Conservation (phyloP, 2,888 invertebrate species). For the Tetragonisca angustula region DNA sequence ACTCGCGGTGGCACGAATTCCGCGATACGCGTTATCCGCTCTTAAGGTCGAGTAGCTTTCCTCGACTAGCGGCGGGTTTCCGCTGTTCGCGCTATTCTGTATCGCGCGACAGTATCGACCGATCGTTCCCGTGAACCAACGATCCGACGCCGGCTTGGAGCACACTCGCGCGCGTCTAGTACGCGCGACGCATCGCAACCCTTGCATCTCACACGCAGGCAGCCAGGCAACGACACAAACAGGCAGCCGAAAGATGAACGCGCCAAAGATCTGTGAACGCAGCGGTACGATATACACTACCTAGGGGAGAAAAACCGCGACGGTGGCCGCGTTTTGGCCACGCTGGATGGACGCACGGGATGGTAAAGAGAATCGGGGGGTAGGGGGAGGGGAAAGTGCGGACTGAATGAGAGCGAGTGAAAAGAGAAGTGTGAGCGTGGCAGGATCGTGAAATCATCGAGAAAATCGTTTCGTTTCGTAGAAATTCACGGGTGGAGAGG, state of each 20-base stretch:
- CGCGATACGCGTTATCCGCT: neutral
- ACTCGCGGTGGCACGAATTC: neutral
- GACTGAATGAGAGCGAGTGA: neutral
- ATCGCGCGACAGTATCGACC: neutral
- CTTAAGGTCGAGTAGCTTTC: neutral
- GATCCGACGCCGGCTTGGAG: neutral
- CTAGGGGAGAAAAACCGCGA: neutral
- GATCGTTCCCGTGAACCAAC: conserved; percentile 8
- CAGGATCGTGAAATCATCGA: conserved; percentile 36
- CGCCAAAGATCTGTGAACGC: conserved; percentile 4
- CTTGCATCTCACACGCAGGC: neutral
- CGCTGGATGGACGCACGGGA: neutral
- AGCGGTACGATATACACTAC: neutral
- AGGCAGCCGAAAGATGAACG: conserved; percentile 18
- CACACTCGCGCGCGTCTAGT: neutral
- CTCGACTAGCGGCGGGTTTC: neutral
- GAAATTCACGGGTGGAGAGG: conserved; percentile 18
- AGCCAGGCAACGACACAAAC: conserved; percentile 25
- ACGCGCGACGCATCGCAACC: neutral
- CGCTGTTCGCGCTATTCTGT: neutral
- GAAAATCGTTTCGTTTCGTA: conserved; percentile 15
- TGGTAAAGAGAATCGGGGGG: neutral
- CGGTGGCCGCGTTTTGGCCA: neutral
- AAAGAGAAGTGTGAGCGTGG: conserved; percentile 13
- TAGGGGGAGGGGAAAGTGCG: neutral